Evolutionary conservation across 2,113 vertebrate genomes (phyloP).

Genomic region (Prunella fulvescens): DNA sequence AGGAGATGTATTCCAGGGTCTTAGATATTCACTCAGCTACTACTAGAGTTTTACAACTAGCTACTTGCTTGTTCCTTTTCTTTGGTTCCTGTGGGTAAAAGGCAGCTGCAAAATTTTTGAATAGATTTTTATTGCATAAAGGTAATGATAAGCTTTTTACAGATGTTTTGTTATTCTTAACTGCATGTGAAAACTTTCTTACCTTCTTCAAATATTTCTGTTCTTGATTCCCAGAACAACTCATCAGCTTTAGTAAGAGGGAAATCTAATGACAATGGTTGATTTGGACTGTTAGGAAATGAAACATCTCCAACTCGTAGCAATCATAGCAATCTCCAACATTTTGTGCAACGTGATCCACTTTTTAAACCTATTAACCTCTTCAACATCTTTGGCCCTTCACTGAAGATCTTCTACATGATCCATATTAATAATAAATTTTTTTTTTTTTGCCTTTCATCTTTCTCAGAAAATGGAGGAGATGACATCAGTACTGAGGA

Average conservation of each 20-base stretch:
- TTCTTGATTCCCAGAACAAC: not conserved
- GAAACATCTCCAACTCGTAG: fast-evolving
- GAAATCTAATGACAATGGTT: not conserved
- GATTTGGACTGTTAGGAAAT: not conserved
- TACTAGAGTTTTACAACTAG: not conserved
- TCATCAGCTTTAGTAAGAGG: not conserved
- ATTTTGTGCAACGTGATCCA: not conserved
- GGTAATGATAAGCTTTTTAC: not conserved
- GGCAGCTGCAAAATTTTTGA: not conserved
- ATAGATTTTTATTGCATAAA: not conserved
- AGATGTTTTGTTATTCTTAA: not conserved
- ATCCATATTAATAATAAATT: not conserved
- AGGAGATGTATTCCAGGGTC: not conserved
- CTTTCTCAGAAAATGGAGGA: not conserved
- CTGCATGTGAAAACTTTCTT: not conserved
- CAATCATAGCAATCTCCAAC: not conserved
- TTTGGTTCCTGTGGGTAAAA: not conserved
- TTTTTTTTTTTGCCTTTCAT: not conserved
- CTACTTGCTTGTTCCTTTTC: not conserved
- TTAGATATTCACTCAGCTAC: not conserved
- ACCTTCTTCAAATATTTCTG: not conserved
- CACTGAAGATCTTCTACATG: not conserved
- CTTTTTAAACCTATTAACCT: not conserved
- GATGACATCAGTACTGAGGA: fast-evolving
- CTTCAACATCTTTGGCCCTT: not conserved